These are phyloP conservation scores for Jaculus jaculus DNA, from an alignment of 2,113 vertebrate genomes.

Conservation along the genomic window DNA sequence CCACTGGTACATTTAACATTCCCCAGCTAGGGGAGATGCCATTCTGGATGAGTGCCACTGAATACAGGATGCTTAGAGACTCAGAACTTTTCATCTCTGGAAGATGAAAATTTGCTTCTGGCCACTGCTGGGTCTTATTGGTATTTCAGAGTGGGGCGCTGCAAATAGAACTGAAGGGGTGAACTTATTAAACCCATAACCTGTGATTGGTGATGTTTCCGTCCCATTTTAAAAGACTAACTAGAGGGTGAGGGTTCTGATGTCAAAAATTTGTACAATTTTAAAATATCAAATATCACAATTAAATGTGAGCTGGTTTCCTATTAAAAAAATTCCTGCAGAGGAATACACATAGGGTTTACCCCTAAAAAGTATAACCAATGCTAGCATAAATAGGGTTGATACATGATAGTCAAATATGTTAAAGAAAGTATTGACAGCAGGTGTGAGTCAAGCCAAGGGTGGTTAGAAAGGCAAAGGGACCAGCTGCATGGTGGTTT, in stretches of 20 bases:
- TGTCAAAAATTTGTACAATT: no score
- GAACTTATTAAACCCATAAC: not conserved
- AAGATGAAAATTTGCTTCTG: not conserved
- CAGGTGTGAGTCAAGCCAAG: not conserved
- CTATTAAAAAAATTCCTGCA: not conserved
- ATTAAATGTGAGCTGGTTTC: no score
- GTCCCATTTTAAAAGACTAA: no score
- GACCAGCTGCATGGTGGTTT: not conserved
- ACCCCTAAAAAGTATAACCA: not conserved
- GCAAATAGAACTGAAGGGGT: not conserved
- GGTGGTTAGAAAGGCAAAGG: no score
- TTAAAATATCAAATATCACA: no score
- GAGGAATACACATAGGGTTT: not conserved
- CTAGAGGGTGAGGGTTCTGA: no score
- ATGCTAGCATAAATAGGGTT: not conserved
- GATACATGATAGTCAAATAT: not conserved
- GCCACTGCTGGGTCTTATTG: no score
- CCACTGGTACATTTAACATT: not conserved
- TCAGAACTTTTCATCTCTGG: not conserved
- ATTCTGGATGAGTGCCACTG: not conserved
- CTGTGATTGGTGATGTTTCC: no score
- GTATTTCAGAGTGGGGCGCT: not conserved
- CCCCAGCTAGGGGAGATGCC: not conserved
- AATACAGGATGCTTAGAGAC: not conserved
- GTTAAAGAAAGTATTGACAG: not conserved